A percentile compares a stretch with the other conserved stretches of the same genome.
Conservation (phyloP, 2,888 invertebrate genomes). For the Drosophila quasianomalipes region DNA sequence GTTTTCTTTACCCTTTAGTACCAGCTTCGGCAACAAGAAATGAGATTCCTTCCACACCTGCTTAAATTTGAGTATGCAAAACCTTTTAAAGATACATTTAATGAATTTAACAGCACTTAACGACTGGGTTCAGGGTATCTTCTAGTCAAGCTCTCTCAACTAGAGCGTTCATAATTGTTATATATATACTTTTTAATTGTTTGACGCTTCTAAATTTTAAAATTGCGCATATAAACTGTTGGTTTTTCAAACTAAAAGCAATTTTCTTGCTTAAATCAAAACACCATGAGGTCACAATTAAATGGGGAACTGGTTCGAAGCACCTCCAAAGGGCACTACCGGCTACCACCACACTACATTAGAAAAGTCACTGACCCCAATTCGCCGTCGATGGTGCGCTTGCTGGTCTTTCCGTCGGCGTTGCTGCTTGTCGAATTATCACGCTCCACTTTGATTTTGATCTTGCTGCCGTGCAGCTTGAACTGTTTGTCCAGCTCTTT, state of each 20-base stretch:
- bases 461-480: conserved; percentile 83
- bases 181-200: neutral
- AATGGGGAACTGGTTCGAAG: conserved; percentile 20
- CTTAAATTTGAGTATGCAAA: neutral
- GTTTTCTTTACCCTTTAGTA: neutral
- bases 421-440: conserved; percentile 76
- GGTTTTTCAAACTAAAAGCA: neutral
- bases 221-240: neutral
- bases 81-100: neutral
- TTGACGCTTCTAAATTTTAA: neutral
- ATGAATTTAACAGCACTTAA: neutral
- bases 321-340: neutral
- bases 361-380: conserved; percentile 87
- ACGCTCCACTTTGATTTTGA: conserved; percentile 84
- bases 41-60: neutral
- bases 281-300: neutral
- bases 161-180: neutral
- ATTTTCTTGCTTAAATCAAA: neutral
- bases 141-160: neutral
- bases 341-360: neutral
- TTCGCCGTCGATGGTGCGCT: conserved; percentile 90
- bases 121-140: neutral
- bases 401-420: conserved; percentile 82
- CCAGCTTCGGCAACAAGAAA: neutral
- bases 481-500: conserved; percentile 85